A percentile compares a stretch with the other conserved stretches of the same genome.
These are phyloP conservation scores for Symphodus melops DNA, from an alignment of 2,113 vertebrate species.

Conservation along the genomic window DNA sequence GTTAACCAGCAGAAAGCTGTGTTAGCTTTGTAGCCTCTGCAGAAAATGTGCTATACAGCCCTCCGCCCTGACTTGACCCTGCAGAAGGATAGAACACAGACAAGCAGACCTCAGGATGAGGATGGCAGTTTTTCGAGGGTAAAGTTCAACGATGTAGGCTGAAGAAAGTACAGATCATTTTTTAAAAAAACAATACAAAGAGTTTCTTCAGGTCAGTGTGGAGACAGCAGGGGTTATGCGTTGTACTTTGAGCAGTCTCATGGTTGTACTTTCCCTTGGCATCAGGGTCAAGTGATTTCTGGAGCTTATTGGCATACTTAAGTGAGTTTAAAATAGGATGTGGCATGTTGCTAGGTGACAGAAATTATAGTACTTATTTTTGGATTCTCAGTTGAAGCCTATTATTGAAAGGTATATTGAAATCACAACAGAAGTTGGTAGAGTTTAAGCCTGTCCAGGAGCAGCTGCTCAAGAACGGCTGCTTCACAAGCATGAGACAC, in stretches of 20 bases:
- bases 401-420: too few species aligned
- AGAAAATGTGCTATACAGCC: not conserved
- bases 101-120: too few species aligned
- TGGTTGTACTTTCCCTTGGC: not conserved
- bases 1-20: not conserved
- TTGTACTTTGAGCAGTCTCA: not conserved
- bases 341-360: too few species aligned
- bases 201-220: too few species aligned
- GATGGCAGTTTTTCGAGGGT: not conserved
- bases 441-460: too few species aligned
- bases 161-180: not conserved
- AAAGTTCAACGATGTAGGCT: slow-evolving; percentile 1
- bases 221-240: not conserved
- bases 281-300: not conserved
- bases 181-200: too few species aligned
- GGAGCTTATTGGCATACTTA: not conserved
- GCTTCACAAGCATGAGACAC: too few species aligned
- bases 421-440: too few species aligned
- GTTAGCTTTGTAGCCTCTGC: not conserved
- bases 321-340: too few species aligned
- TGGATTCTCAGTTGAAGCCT: too few species aligned
- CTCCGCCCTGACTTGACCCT: not conserved
- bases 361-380: too few species aligned
- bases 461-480: too few species aligned
- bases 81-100: slow-evolving; percentile 6